Percentiles rank a stretch among this genome's conserved stretches.
These are phyloP conservation scores for Hirtodrosophila confusa DNA, from an alignment of 2,888 invertebrate species.

Conservation along the genomic window DNA sequence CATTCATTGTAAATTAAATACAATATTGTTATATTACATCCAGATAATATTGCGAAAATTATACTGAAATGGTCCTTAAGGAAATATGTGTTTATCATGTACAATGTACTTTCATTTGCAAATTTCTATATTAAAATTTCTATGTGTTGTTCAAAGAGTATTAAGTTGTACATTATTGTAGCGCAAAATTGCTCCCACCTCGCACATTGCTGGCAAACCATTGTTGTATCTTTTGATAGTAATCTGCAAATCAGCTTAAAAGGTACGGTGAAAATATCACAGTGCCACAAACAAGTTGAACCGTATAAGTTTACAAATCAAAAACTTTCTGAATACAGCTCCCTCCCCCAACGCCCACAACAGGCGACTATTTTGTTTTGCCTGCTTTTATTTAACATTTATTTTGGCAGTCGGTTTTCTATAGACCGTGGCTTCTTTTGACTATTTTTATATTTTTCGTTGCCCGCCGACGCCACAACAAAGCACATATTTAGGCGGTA, in stretches of 20 bases:
- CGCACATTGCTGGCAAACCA: slow-evolving; percentile 10
- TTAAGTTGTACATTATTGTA: slow-evolving; percentile 30
- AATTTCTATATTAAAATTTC: background rate
- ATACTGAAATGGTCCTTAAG: too few relatives aligned
- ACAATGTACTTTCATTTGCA: too few relatives aligned
- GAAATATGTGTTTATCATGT: too few relatives aligned
- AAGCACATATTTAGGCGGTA: slow-evolving; percentile 55
- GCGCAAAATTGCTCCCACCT: background rate
- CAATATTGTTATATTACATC: too few relatives aligned
- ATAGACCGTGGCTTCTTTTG: slow-evolving; percentile 44
- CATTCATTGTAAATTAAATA: too few relatives aligned
- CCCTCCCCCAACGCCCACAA: slow-evolving; percentile 1
- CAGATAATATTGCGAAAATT: too few relatives aligned
- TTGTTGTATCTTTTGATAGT: slow-evolving; percentile 52
- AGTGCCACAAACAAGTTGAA: slow-evolving; percentile 54
- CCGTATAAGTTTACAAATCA: slow-evolving; percentile 65
- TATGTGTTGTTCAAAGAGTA: slow-evolving; percentile 16
- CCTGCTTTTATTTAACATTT: slow-evolving; percentile 56
- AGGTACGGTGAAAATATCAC: slow-evolving; percentile 56
- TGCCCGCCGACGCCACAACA: slow-evolving; percentile 72
- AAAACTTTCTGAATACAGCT: slow-evolving; percentile 53
- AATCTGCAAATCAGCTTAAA: slow-evolving; percentile 76
- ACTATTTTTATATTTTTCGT: slow-evolving; percentile 41
- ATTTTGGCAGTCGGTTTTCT: slow-evolving; percentile 57
- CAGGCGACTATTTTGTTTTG: slow-evolving; percentile 32